A percentile compares a stretch with the other conserved stretches of the same genome.
These are phyloP conservation scores for Anguilla marmorata DNA, from an alignment of 2,797 vertebrate species.

Conservation along the genomic window DNA sequence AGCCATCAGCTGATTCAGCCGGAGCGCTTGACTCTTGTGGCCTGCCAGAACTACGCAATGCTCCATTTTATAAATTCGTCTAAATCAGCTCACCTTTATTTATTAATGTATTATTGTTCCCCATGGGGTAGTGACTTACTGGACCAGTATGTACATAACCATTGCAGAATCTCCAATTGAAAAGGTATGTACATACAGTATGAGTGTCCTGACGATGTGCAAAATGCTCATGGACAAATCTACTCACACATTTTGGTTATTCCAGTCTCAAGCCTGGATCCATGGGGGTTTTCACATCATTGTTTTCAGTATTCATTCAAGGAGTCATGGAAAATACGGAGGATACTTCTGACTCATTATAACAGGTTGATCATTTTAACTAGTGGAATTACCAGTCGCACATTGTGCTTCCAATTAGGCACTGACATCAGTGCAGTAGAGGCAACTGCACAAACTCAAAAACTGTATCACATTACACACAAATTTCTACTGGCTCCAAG, in stretches of 20 bases:
- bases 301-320: neutral
- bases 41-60: too few species aligned
- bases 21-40: too few species aligned
- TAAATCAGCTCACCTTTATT: too few species aligned
- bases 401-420: neutral
- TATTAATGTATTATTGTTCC: too few species aligned
- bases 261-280: neutral
- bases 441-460: neutral
- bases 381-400: neutral
- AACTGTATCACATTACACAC: neutral
- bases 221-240: neutral
- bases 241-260: neutral
- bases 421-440: neutral
- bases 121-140: neutral
- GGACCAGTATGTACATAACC: neutral
- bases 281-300: neutral
- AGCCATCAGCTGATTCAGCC: too few species aligned
- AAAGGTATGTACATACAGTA: neutral
- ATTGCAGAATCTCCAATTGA: neutral
- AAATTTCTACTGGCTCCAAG: neutral
- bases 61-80: too few species aligned
- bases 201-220: neutral
- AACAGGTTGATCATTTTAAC: neutral
- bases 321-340: neutral
- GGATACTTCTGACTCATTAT: neutral